These are phyloP conservation scores for Himalopsyche kuldschensis DNA, from an alignment of 2,888 invertebrate species.

Conservation along the genomic window DNA sequence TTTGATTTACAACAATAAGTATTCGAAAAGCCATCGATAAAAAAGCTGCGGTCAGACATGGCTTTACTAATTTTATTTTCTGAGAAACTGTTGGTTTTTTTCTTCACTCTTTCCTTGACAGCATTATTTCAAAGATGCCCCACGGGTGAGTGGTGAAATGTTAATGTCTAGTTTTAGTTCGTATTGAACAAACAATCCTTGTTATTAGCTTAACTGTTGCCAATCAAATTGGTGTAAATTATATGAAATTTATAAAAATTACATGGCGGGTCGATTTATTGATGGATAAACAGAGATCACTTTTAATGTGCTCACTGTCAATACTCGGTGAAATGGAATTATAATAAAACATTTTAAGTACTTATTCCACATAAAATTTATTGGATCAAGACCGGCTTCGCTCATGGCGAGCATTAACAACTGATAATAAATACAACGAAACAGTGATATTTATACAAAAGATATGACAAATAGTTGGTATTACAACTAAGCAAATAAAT, in stretches of 20 bases:
- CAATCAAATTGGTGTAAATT: neutral
- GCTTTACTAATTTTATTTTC: conserved; percentile 6
- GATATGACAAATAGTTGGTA: too few relatives aligned
- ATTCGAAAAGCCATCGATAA: conserved; percentile 18
- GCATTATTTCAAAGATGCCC: conserved; percentile 9
- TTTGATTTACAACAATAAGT: conserved; percentile 29
- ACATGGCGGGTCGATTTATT: neutral
- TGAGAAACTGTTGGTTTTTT: neutral
- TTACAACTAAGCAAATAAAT: too few relatives aligned
- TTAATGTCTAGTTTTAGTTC: neutral
- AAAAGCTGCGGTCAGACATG: conserved; percentile 22
- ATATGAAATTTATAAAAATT: neutral
- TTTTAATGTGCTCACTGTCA: too few relatives aligned
- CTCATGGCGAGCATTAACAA: too few relatives aligned
- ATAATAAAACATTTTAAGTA: too few relatives aligned
- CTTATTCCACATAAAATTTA: too few relatives aligned
- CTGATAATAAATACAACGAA: too few relatives aligned
- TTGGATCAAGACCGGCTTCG: too few relatives aligned
- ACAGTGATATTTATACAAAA: too few relatives aligned
- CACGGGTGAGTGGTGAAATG: neutral
- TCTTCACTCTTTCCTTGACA: conserved; percentile 7
- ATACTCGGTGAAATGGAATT: too few relatives aligned
- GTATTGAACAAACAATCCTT: neutral
- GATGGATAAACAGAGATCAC: neutral
- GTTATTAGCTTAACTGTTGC: neutral